Conservation (phyloP, 2,797 vertebrate species). For the Geotrypetes seraphini region DNA sequence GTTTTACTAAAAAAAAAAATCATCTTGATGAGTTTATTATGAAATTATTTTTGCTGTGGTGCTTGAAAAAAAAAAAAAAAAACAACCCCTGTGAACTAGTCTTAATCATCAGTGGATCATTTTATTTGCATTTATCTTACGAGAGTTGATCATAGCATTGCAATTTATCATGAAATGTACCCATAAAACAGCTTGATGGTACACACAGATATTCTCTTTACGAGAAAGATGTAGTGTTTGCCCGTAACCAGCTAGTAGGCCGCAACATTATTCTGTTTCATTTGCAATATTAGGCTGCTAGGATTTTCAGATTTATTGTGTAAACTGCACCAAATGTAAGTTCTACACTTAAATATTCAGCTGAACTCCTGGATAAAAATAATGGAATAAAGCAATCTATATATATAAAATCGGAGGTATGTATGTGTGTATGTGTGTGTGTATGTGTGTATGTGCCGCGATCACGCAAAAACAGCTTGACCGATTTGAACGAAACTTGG, state of each 20-base stretch:
- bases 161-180: conserved; percentile 41
- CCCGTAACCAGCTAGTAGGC: conserved; percentile 44
- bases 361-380: neutral
- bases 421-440: too few species aligned
- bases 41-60: conserved; percentile 39
- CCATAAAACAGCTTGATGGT: conserved; percentile 45
- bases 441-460: too few species aligned
- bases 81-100: conserved; percentile 46
- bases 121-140: conserved; percentile 54
- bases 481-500: too few species aligned
- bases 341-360: neutral
- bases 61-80: too few species aligned
- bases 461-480: too few species aligned
- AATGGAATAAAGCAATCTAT: too few species aligned
- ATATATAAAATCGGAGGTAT: too few species aligned
- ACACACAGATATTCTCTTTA: conserved; percentile 40
- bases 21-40: conserved; percentile 39
- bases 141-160: conserved; percentile 18
- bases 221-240: conserved; percentile 50
- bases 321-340: too few species aligned
- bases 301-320: conserved; percentile 20
- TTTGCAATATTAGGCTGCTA: conserved; percentile 42
- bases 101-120: conserved; percentile 53
- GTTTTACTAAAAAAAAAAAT: neutral
- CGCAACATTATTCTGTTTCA: conserved; percentile 31